Base-by-base conservation (phyloP, 2,797 vertebrate species). In the Chiloscyllium punctatum region DNA sequence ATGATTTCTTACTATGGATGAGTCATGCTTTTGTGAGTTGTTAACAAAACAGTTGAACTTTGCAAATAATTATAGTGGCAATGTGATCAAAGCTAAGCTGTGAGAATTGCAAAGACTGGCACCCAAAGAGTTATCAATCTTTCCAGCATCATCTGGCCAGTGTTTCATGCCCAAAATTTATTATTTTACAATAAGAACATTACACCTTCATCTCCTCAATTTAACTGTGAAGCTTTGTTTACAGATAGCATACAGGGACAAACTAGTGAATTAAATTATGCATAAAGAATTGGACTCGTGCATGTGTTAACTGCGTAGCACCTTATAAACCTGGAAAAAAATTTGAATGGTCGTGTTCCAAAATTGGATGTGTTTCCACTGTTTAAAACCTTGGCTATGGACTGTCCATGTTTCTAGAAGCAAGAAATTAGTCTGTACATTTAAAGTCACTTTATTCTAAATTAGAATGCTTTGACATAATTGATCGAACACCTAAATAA, bases 241-340 rank as follows among this genome's bases (percentile, higher is more conserved):
- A 13, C 66, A 21, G 66, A 92, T 69, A 92, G 18, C 21, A 8
- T 37, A 92, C 62, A 92, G 18, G 42, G 66, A 37, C 18, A 92
- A 42, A 25, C n/a, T 37, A 42, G 37, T 92, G 90, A 68, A 92
- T 92, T 92, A 27, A 69, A 51, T 69, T 92, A 37, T 92, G n/a
- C 90, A n/a, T 42, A 92, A 42, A 92, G 9, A 62, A 37, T 66
- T 92, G 90, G 90, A n/a, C n/a, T n/a, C 9, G n/a, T 69, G n/a
- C 90, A 68, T 42, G 62, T 92, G 90, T 92, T 92, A 92, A 92
- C 90, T 69, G 90, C n/a, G n/a, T 92, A 42, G 90, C 62, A 92
- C 90, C 37, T 66, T 69, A 92, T 92, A 69, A 92, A 92, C 69
- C 90, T 69, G 90, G 90, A 69, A 42, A 21, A 69, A 42, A 62